phyloP scores from a whole-genome alignment of 2,113 vertebrate species.

The Laterallus jamaicensis region DNA sequence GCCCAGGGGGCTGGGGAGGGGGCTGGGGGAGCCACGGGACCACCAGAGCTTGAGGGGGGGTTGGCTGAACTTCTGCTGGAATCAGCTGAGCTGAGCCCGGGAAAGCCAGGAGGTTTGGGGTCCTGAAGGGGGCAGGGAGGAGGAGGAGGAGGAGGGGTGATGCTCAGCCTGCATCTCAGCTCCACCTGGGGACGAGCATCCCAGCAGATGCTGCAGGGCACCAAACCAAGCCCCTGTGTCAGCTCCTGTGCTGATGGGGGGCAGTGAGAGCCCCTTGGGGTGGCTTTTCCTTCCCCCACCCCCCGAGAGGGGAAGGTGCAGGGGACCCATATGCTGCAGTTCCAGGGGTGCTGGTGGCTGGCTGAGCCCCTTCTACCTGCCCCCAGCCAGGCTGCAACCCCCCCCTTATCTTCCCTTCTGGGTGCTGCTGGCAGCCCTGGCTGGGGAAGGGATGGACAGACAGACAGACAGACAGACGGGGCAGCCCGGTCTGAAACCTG shows the following conservation, averaged over 20 bases:
- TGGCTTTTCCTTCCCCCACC: neutral
- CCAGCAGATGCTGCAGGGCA: fast-evolving
- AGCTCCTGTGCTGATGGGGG: neutral
- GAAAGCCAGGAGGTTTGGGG: neutral
- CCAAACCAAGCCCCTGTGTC: fast-evolving
- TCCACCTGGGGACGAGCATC: neutral
- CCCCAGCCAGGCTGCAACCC: neutral
- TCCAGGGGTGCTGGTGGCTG: neutral
- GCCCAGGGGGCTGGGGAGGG: neutral
- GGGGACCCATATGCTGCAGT: fast-evolving
- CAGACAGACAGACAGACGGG: no score
- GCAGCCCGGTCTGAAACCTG: neutral
- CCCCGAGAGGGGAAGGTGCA: no score
- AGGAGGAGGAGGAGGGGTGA: neutral
- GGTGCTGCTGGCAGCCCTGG: neutral
- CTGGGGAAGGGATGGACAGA: neutral
- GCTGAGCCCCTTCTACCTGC: neutral
- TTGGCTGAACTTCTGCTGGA: neutral
- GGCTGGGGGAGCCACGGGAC: fast-evolving
- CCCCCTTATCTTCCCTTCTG: neutral
- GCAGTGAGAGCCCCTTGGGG: neutral
- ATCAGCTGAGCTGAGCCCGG: fast-evolving
- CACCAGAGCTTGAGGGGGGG: neutral
- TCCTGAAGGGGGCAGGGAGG: fast-evolving
- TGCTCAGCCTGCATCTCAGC: fast-evolving